phyloP scores from a whole-genome alignment of 2,113 vertebrate species.

The Polypterus bichir region DNA sequence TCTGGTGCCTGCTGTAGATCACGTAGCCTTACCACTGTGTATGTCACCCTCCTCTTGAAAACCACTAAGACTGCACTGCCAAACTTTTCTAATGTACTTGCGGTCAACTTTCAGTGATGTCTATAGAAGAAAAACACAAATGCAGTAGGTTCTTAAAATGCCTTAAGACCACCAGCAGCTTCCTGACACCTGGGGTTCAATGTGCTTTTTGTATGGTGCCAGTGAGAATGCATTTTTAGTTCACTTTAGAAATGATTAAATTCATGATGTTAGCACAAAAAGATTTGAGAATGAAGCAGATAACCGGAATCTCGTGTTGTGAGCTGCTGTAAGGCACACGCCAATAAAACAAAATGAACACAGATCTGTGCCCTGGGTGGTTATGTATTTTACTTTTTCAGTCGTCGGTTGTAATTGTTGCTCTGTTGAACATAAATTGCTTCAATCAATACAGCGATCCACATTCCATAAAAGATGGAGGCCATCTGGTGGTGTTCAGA shows the following conservation, averaged over 20 bases:
- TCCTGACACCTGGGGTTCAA: constrained; percentile 27
- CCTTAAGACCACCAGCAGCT: constrained; percentile 60
- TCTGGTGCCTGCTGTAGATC: too few species aligned
- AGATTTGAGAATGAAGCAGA: constrained; percentile 47
- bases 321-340: constrained; percentile 45
- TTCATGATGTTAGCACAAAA: constrained; percentile 16
- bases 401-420: too few species aligned
- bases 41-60: too few species aligned
- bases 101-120: constrained; percentile 17
- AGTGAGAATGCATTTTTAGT: constrained; percentile 31
- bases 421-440: too few species aligned
- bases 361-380: not conserved
- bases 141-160: constrained; percentile 47
- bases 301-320: constrained; percentile 33
- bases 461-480: too few species aligned
- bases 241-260: constrained; percentile 20
- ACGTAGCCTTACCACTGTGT: too few species aligned
- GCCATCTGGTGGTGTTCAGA: too few species aligned
- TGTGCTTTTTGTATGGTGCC: constrained; percentile 37
- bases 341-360: constrained; percentile 40
- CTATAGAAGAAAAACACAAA: constrained; percentile 18
- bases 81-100: constrained; percentile 29
- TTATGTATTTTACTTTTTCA: not conserved
- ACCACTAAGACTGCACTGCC: constrained; percentile 36
- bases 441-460: too few species aligned